Evolutionary conservation across 2,888 invertebrate species (phyloP).

Genomic region (Oligia fasciuncula): DNA sequence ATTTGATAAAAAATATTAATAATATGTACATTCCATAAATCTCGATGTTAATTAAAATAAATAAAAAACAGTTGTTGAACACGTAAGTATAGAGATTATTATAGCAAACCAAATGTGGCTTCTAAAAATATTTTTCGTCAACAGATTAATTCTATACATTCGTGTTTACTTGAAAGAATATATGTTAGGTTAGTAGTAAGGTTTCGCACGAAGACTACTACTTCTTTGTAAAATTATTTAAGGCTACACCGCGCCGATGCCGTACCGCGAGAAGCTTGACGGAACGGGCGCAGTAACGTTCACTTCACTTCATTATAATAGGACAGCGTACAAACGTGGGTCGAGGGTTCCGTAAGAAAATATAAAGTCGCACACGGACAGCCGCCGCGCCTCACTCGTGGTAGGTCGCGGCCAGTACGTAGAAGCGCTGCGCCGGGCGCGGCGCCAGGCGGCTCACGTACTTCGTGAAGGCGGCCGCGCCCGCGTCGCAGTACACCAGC

Average conservation of each 20-base stretch:
- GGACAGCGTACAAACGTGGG: neutral
- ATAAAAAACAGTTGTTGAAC: conserved; percentile 3
- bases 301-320: neutral
- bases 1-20: conserved; percentile 44
- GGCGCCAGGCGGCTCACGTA: conserved; percentile 80
- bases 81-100: neutral
- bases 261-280: neutral
- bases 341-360: neutral
- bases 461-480: conserved; percentile 86
- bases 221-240: neutral
- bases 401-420: conserved; percentile 82
- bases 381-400: conserved; percentile 75
- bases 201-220: neutral
- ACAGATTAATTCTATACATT: neutral
- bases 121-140: neutral
- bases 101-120: conserved; percentile 11
- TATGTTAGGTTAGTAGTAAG: too few species aligned
- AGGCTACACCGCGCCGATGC: neutral
- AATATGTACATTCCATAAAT: conserved; percentile 55
- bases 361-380: neutral
- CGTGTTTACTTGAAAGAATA: neutral
- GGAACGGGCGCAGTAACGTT: neutral
- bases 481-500: conserved; percentile 91
- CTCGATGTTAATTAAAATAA: conserved; percentile 32
- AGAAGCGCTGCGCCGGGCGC: conserved; percentile 72